phyloP scores from a whole-genome alignment of 2,113 vertebrate species.

The Paralichthys olivaceus region DNA sequence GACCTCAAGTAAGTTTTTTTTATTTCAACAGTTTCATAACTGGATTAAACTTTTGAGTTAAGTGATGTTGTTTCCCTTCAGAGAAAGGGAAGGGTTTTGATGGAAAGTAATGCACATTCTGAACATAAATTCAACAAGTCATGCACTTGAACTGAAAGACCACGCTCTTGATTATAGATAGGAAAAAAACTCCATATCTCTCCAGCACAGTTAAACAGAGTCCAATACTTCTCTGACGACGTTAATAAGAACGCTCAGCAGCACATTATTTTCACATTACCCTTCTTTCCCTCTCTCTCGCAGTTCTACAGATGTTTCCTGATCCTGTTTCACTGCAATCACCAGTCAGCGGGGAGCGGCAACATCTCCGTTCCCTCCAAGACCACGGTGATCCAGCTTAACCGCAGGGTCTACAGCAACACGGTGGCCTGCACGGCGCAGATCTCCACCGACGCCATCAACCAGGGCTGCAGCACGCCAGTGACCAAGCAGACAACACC shows the following conservation, averaged over 20 bases:
- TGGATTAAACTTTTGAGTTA: too few species aligned
- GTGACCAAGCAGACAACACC: conserved; percentile 36
- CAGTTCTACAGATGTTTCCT: conserved; percentile 90
- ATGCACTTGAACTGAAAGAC: too few species aligned
- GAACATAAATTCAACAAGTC: too few species aligned
- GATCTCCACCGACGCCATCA: conserved; percentile 18
- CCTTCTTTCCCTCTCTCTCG: conserved; percentile 30
- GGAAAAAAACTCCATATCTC: too few species aligned
- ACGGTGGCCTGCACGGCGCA: conserved; percentile 60
- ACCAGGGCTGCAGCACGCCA: conserved; percentile 41
- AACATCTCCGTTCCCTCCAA: conserved; percentile 77
- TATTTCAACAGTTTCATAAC: too few species aligned
- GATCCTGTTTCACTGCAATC: conserved; percentile 80
- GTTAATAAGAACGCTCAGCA: too few species aligned
- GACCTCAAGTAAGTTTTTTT: too few species aligned
- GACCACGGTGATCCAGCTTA: conserved; percentile 80
- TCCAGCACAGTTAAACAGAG: background rate
- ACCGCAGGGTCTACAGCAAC: conserved; percentile 75
- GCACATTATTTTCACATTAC: background rate
- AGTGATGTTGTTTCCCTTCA: too few species aligned
- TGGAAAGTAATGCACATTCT: too few species aligned
- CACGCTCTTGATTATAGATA: too few species aligned
- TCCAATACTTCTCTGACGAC: background rate
- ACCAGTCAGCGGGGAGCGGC: conserved; percentile 55
- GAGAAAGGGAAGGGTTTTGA: too few species aligned